Evolutionary conservation across 2,797 vertebrate species (phyloP), one percentile per base, ranked within the genome.

Genomic region (Fistularia tabacaria): DNA sequence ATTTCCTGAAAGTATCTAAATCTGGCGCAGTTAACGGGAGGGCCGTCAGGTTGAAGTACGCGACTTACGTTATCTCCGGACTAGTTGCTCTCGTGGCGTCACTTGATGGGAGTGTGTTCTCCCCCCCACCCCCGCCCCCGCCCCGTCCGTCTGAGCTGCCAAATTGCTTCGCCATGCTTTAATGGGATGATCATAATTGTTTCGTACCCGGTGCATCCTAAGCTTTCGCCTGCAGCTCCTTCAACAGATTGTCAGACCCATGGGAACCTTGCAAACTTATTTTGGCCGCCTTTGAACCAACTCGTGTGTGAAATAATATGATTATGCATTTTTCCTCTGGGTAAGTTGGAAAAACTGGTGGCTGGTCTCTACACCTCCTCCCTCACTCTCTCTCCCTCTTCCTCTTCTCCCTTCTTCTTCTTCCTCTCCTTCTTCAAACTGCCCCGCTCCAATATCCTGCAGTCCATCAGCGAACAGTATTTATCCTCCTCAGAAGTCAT

Each of bases 241-340:
- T 79, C 75, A 76, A 79, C 88, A 88, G 85, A 86, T 85, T 88
- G 87, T 85, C 87, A 83, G 83, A 84, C 85, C 87, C 83, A 82
- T 82, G 86, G 88, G 87, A 88, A 87, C 80, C 83, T 80, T 76
- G 47, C 84, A 82, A 86, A 87, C 86, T 88, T 84, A 83, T 85
- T 87, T 86, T 78, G 87, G 82, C 81, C 76, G 78, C 73, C 85
- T 90, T 89, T 90, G 87, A 90, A 87, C 82, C 85, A 85, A 86
- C 76, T 85, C 69, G 80, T 82, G 85, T 85, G 83, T 87, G 82
- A 89, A 90, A 88, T 87, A 88, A 88, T 86, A 85, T 86, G 83
- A 88, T 88, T 87, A 88, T 85, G 82, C 81, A 58, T 89, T 86
- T 82, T 77, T 87, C 85, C 83, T 81, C 82, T 86, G 85, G 85